Evolutionary conservation across 2,888 invertebrate genomes (phyloP), one percentile per base, ranked within the genome.

Genomic region (Cantharis flavilabris): DNA sequence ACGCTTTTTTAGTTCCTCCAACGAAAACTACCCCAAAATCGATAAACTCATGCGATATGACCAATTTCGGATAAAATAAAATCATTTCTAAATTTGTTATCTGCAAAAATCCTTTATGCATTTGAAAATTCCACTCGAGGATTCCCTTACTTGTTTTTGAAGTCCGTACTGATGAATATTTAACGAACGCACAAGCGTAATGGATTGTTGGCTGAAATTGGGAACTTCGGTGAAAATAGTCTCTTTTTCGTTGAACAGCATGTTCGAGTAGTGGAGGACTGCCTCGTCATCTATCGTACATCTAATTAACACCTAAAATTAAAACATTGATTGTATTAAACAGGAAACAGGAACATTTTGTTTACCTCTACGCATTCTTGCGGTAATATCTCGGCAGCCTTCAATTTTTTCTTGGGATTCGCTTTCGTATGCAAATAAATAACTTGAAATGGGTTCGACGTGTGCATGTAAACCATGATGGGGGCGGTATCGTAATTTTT

Each of bases 11-110:
- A 4, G 80, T 78, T 63, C 84, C 80, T 2, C 84, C 84, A 18
- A 85, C 62, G 16, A 80, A 79, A 20, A 85, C 82, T 11, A 76
- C 23, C 10, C 82, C 84, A 80, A 86, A 86, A 70, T 85, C 74
- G 33, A 86, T 73, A n/a, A 62, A 75, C 16, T 80, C 75, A 0
- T 80, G 75, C 14, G 84, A 83, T 63, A 85, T 62, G 63, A 81
- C 79, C 10, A 86, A 71, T 11, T 80, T 33, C 4, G 86, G 84
- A 65, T 84, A 81, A 77, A 65, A 76, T 28, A 86, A 79, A 72
- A 82, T 77, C 62, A 86, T 72, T 73, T 80, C 78, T 65, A 86
- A 62, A 18, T 83, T 80, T 9, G 84, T 23, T 11, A 76, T 20
- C 86, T 86, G 63, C 30, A 84, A 69, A 30, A 23, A 23, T 5